phyloP scores from a whole-genome alignment of 2,888 invertebrate genomes.

The Nesidiocoris tenuis region DNA sequence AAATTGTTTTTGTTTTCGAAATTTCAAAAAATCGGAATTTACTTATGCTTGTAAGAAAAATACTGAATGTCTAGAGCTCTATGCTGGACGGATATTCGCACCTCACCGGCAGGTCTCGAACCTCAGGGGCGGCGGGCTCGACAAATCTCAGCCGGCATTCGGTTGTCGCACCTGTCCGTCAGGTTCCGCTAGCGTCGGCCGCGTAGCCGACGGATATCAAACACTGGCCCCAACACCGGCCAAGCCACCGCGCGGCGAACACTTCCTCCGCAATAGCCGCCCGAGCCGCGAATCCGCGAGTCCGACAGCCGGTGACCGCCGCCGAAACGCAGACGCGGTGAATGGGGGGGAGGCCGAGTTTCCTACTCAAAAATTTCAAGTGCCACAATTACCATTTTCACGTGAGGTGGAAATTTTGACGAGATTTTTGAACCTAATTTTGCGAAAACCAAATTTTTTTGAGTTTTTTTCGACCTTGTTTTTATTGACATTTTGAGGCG shows the following conservation, averaged over 20 bases:
- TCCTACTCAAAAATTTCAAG: constrained; percentile 12
- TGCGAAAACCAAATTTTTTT: too few species aligned
- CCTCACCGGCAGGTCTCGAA: not conserved
- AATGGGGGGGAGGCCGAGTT: constrained; percentile 16
- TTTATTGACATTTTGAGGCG: too few species aligned
- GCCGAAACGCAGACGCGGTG: not conserved
- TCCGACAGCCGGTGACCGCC: constrained; percentile 18
- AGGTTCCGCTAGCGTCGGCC: constrained; percentile 27
- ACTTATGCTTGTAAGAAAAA: too few species aligned
- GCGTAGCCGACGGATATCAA: not conserved
- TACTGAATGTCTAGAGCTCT: too few species aligned
- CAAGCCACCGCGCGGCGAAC: not conserved
- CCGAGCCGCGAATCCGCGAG: not conserved
- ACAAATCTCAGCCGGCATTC: not conserved
- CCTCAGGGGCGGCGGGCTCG: not conserved
- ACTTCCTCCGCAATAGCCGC: not conserved
- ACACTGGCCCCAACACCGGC: not conserved
- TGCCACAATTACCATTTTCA: too few species aligned
- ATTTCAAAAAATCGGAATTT: too few species aligned
- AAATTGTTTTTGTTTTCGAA: too few species aligned
- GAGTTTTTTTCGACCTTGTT: too few species aligned
- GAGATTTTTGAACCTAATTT: too few species aligned
- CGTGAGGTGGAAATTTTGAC: too few species aligned
- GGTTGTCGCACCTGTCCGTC: constrained; percentile 23
- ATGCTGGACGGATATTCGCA: not conserved